phyloP scores from a whole-genome alignment of 2,797 vertebrate species.

The Peromyscus nudipes region DNA sequence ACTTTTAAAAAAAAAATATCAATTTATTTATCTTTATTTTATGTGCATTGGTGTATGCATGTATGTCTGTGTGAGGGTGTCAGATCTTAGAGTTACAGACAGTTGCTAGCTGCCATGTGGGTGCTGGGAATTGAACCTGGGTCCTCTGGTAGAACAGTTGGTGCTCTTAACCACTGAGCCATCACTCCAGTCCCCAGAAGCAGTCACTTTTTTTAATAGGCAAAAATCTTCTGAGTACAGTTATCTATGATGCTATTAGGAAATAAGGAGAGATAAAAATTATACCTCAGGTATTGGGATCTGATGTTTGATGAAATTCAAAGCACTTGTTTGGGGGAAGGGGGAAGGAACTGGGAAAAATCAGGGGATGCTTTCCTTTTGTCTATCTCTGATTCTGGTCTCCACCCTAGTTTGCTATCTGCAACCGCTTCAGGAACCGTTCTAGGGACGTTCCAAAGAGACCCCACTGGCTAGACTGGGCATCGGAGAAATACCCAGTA shows the following conservation, averaged over 20 bases:
- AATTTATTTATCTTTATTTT: too few species aligned
- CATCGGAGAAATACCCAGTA: constrained; percentile 95
- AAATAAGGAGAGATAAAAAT: constrained; percentile 52
- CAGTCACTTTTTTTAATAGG: background rate
- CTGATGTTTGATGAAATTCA: constrained; percentile 43
- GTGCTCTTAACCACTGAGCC: too few species aligned
- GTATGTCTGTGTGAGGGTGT: too few species aligned
- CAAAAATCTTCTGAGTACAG: background rate
- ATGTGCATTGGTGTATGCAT: too few species aligned
- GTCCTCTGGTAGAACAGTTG: too few species aligned
- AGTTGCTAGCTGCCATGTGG: too few species aligned
- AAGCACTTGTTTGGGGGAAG: background rate
- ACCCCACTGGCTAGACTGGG: constrained; percentile 98
- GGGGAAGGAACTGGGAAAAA: constrained; percentile 19
- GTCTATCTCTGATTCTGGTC: constrained; percentile 6
- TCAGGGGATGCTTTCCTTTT: background rate
- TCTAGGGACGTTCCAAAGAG: constrained; percentile 87
- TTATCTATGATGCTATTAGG: background rate
- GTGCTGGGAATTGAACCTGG: too few species aligned
- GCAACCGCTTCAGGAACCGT: constrained; percentile 91
- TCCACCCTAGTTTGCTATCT: constrained; percentile 93
- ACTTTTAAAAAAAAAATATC: background rate
- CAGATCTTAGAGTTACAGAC: too few species aligned
- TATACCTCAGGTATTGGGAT: constrained; percentile 61
- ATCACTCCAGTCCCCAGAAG: background rate